Evolutionary conservation across 2,888 invertebrate species (phyloP).

Genomic region (Galeopsomyia nigrocyanea): DNA sequence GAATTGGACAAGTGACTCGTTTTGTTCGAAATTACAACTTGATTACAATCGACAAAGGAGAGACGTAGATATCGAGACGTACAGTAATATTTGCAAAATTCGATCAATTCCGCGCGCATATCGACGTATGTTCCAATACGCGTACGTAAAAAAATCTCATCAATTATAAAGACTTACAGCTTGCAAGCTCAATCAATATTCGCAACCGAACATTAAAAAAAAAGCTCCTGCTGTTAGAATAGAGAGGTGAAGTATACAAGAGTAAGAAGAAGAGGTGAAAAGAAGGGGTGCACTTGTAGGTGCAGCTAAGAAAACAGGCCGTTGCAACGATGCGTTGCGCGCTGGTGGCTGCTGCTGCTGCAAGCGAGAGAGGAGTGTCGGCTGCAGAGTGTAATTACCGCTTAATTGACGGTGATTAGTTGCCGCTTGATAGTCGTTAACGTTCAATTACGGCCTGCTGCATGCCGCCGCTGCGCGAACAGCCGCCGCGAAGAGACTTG

Average conservation of each 20-base stretch:
- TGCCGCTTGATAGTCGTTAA: conserved; percentile 56
- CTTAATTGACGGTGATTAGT: conserved; percentile 56
- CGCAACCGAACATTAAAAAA: no score
- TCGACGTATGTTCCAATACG: no score
- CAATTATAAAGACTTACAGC: no score
- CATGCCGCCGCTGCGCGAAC: not conserved
- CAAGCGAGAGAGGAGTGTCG: conserved; percentile 37
- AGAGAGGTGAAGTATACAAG: not conserved
- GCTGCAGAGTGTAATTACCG: conserved; percentile 52
- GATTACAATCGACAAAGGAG: no score
- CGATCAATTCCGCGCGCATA: no score
- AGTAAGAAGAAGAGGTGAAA: not conserved
- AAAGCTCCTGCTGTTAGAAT: not conserved
- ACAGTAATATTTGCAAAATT: no score
- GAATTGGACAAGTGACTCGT: no score
- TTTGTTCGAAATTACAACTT: no score
- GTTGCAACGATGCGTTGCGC: conserved; percentile 25
- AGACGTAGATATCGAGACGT: no score
- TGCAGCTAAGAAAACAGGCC: conserved; percentile 35
- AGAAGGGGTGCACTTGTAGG: not conserved
- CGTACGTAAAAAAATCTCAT: no score
- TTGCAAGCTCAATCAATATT: no score
- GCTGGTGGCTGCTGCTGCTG: not conserved
- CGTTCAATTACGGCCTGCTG: conserved; percentile 51
- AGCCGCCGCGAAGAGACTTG: conserved; percentile 8